phyloP scores from a whole-genome alignment of 2,888 invertebrate genomes.

The Harpagoxenus sublaevis region DNA sequence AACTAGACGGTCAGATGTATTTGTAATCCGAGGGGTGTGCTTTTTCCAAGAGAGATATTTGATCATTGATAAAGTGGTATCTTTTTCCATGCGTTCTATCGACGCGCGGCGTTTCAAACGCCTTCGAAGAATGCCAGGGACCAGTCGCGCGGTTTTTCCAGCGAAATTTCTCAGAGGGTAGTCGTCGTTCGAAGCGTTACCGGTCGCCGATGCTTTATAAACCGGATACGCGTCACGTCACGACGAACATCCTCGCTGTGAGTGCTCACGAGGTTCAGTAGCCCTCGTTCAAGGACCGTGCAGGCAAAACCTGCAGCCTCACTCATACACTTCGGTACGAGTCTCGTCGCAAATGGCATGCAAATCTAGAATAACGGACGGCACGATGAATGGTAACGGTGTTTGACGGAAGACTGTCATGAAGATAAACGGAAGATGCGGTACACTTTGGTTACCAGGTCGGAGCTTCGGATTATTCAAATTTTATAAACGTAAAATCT shows the following conservation, averaged over 20 bases:
- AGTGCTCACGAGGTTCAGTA: constrained; percentile 67
- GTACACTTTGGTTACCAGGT: neutral
- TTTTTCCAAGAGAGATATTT: neutral
- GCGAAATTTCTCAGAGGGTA: constrained; percentile 77
- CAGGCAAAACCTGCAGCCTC: constrained; percentile 72
- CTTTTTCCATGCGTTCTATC: constrained; percentile 12
- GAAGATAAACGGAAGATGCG: constrained; percentile 1
- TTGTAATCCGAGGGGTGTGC: neutral
- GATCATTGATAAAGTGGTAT: constrained; percentile 33
- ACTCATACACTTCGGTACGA: constrained; percentile 43
- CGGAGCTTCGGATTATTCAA: too few species aligned
- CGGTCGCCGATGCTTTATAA: constrained; percentile 67
- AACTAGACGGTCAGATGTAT: neutral
- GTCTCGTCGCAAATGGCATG: constrained; percentile 27
- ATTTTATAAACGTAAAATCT: neutral
- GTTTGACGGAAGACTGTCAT: constrained; percentile 17
- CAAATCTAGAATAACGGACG: constrained; percentile 46
- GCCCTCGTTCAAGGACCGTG: constrained; percentile 71
- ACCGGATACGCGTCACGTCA: constrained; percentile 71
- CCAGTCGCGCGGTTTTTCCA: constrained; percentile 64
- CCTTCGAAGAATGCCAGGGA: constrained; percentile 56
- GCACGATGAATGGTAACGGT: constrained; percentile 29
- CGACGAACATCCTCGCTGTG: constrained; percentile 49
- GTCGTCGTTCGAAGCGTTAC: constrained; percentile 63
- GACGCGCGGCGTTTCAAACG: constrained; percentile 20